Evolutionary conservation across 1,140 invertebrate genomes (phyloP), one percentile per base, ranked within the genome.

Genomic region (Conus ventricosus): DNA sequence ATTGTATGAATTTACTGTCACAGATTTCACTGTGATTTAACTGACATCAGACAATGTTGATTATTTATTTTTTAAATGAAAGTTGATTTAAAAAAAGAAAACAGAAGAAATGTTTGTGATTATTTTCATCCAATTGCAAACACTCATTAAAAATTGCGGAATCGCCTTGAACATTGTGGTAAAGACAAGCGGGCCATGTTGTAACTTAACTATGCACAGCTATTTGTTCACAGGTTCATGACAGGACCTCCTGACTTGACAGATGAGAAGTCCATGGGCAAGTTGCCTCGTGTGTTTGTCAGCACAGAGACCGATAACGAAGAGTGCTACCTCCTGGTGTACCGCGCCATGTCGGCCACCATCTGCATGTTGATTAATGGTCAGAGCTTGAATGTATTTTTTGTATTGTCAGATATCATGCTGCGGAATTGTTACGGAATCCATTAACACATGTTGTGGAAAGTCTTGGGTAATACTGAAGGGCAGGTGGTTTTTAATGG

Each of bases 281-380:
- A 97, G 94, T 95, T 97, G 80, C 97, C 97, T 20, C 97, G 96
- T 95, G 96, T 98, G 53, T 97, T 96, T 93, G 95, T 97, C 63
- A 96, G 96, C 93, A 96, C 96, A 88, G 95, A 95, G 27, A 96
- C 96, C 54, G 90, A 92, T 89, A 95, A 96, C 63, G 96, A 96
- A 84, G 96, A 96, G 86, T 97, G 97, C 92, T 96, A 97, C 94
- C 95, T 98, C 91, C 95, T 98, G 25, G 97, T 98, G 27, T 98
- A 98, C 94, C 96, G 97, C 91, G 97, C 97, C 11, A 93, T 97
- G 15, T 97, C 97, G 96, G 97, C 97, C 10, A 97, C 97, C 20
- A 95, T 98, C 20, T 98, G 97, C 94, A 95, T 98, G 71, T 90
- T 96, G 13, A 90, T 95, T 54, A 94, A 95, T 88, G 93, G 95